A percentile compares a stretch with the other conserved stretches of the same genome.
Conservation (phyloP, 2,113 vertebrate genomes). For the Oxygymnocypris stewartii region DNA sequence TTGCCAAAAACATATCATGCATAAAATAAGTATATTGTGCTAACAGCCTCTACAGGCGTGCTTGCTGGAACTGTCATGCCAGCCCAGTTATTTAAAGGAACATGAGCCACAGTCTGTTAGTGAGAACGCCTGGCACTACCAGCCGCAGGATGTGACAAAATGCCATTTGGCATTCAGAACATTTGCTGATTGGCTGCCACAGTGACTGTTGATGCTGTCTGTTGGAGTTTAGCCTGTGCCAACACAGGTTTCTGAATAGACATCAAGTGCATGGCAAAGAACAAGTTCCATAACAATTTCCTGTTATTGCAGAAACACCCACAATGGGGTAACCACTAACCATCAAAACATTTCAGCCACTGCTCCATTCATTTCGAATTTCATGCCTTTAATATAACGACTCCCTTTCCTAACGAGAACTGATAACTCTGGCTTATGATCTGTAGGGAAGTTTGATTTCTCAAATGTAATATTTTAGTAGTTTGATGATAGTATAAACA, state of each 20-base stretch:
- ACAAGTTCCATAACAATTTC: conserved; percentile 64
- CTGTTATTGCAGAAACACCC: conserved; percentile 70
- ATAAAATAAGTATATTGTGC: conserved; percentile 61
- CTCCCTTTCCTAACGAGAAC: neutral
- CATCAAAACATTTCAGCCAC: conserved; percentile 58
- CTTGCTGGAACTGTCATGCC: conserved; percentile 50
- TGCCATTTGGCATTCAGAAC: conserved; percentile 62
- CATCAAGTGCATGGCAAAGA: conserved; percentile 56
- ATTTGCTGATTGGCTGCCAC: conserved; percentile 55
- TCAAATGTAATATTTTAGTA: neutral
- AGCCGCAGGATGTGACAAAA: conserved; percentile 66
- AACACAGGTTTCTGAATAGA: conserved; percentile 55
- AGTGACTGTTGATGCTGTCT: conserved; percentile 44
- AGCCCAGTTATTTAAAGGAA: conserved; percentile 59
- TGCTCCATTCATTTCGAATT: conserved; percentile 21
- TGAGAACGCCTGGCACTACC: conserved; percentile 54
- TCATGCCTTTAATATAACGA: neutral
- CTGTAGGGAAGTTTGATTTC: neutral
- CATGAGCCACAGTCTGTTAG: conserved; percentile 60
- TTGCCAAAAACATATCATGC: conserved; percentile 66
- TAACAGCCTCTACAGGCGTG: conserved; percentile 59
- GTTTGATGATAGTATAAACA: neutral
- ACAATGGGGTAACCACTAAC: conserved; percentile 64
- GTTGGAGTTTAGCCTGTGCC: conserved; percentile 52
- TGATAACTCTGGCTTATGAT: conserved; percentile 7